phyloP scores from a whole-genome alignment of 1,140 invertebrate species.

The Sycobia sp. region DNA sequence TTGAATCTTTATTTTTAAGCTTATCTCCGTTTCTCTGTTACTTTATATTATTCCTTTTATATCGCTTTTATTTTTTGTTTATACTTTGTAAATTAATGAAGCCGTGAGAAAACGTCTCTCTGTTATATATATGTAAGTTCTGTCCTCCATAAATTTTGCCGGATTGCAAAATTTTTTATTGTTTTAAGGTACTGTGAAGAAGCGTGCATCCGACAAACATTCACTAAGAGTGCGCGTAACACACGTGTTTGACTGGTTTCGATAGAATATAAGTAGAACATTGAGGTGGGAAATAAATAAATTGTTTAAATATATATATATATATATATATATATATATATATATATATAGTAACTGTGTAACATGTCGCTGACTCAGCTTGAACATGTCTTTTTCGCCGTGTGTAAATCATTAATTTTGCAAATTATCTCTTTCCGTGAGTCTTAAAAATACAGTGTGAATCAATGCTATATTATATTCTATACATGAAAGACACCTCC shows the following conservation, averaged over 20 bases:
- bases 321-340: too few species aligned
- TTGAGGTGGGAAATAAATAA: constrained; percentile 44
- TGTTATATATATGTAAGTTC: too few species aligned
- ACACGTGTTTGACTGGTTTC: constrained; percentile 1
- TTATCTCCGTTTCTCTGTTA: too few species aligned
- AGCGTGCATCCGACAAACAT: constrained; percentile 10
- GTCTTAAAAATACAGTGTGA: constrained; percentile 14
- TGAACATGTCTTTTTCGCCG: not conserved
- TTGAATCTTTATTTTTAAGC: too few species aligned
- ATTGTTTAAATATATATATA: constrained; percentile 33
- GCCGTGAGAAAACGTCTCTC: too few species aligned
- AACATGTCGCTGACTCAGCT: constrained; percentile 5
- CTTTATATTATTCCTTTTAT: too few species aligned
- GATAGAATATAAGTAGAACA: constrained; percentile 25
- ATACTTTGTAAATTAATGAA: not conserved
- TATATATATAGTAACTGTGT: too few species aligned
- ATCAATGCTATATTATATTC: constrained; percentile 7
- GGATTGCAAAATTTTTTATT: not conserved
- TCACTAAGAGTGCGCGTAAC: constrained; percentile 9
- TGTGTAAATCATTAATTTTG: not conserved
- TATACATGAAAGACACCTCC: constrained; percentile 27
- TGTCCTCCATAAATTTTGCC: not conserved
- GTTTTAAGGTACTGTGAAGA: constrained; percentile 10
- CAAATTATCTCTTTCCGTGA: not conserved
- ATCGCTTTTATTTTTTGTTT: not conserved